These are phyloP conservation scores for Cataglyphis cursor DNA, from an alignment of 2,888 invertebrate species.

Conservation along the genomic window DNA sequence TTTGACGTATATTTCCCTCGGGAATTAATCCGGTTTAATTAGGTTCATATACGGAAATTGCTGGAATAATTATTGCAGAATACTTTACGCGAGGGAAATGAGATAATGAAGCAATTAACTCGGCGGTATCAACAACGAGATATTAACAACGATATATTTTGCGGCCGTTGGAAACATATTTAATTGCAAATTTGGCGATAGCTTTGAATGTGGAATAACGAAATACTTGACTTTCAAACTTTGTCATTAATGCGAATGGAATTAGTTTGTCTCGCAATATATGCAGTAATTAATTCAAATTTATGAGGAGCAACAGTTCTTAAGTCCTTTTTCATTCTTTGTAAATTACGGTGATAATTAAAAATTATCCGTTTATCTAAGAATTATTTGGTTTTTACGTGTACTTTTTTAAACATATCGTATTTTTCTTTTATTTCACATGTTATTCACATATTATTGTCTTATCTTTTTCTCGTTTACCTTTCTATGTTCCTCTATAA, in stretches of 20 bases:
- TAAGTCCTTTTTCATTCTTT: neutral
- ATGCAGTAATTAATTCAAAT: neutral
- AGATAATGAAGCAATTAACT: slow-evolving; percentile 57
- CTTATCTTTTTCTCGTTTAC: neutral
- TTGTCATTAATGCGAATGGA: neutral
- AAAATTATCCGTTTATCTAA: neutral
- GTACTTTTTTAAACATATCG: neutral
- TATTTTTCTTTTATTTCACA: neutral
- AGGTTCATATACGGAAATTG: slow-evolving; percentile 36
- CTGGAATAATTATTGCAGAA: slow-evolving; percentile 45
- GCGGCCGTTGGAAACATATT: slow-evolving; percentile 38
- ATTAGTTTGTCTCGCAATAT: neutral
- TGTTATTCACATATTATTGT: too few relatives aligned
- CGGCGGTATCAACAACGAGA: slow-evolving; percentile 44
- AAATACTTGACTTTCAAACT: slow-evolving; percentile 33
- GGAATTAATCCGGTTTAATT: slow-evolving; percentile 52
- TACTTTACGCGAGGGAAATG: slow-evolving; percentile 50
- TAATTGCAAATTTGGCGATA: slow-evolving; percentile 48
- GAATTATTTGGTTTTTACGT: neutral
- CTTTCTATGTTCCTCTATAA: neutral
- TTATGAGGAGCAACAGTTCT: neutral
- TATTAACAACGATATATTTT: slow-evolving; percentile 42
- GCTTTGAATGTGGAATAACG: slow-evolving; percentile 47
- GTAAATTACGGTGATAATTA: neutral
- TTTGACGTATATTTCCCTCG: slow-evolving; percentile 9